These are phyloP conservation scores for Jaculus jaculus DNA, from an alignment of 2,113 vertebrate genomes.

Conservation along the genomic window DNA sequence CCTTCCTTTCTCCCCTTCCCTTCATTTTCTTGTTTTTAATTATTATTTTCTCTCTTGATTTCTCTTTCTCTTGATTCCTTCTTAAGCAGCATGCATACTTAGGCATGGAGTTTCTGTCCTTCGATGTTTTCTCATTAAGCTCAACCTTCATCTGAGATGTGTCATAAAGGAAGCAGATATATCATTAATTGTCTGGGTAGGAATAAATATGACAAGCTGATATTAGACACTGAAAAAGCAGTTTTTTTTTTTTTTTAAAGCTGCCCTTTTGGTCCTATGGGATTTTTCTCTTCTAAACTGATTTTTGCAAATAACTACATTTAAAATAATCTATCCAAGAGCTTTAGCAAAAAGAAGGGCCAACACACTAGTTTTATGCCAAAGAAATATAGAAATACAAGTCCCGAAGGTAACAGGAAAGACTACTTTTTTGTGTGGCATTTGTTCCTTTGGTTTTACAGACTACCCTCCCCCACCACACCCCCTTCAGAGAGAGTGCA, in stretches of 20 bases:
- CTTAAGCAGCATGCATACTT: neutral
- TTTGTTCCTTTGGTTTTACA: neutral
- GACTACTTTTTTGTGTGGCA: neutral
- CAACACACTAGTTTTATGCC: neutral
- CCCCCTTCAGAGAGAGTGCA: too few relatives aligned
- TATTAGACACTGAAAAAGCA: neutral
- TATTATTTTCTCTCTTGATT: neutral
- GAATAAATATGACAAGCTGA: slow-evolving; percentile 53
- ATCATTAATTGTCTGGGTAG: slow-evolving; percentile 53
- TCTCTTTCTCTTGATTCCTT: neutral
- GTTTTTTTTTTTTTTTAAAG: too few relatives aligned
- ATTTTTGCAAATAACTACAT: slow-evolving; percentile 58
- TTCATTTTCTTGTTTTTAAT: too few relatives aligned
- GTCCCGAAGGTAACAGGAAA: slow-evolving; percentile 2
- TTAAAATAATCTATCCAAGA: slow-evolving; percentile 34
- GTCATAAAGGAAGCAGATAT: slow-evolving; percentile 27
- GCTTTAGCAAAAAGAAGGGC: slow-evolving; percentile 30
- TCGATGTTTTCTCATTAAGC: neutral
- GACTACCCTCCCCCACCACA: neutral
- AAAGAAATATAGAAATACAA: neutral
- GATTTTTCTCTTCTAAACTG: slow-evolving; percentile 67
- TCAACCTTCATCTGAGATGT: slow-evolving; percentile 28
- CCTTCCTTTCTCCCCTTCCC: too few relatives aligned
- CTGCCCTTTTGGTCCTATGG: neutral
- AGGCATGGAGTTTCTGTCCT: neutral